A percentile compares a stretch with the other conserved stretches of the same genome.
These are phyloP conservation scores for Drosophila macrothrix DNA, from an alignment of 2,888 invertebrate species.

Conservation along the genomic window DNA sequence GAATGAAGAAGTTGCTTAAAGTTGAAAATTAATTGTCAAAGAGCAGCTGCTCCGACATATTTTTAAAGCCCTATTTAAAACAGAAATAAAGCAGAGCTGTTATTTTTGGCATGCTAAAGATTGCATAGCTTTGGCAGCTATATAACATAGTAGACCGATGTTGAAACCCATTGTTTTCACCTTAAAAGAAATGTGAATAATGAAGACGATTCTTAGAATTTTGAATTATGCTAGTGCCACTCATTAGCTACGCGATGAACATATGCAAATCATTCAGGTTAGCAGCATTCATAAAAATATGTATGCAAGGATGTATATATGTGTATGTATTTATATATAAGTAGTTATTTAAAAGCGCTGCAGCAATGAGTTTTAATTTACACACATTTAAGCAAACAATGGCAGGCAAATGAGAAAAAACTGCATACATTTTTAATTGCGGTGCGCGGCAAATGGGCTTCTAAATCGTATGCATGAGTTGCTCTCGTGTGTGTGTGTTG, in stretches of 20 bases:
- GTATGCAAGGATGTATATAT: background rate
- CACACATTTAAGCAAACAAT: constrained; percentile 68
- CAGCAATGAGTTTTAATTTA: constrained; percentile 66
- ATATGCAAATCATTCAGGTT: background rate
- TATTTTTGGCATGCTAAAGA: too few species aligned
- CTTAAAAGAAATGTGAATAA: background rate
- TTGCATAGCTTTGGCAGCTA: background rate
- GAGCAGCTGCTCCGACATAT: background rate
- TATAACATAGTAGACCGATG: background rate
- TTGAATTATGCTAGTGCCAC: background rate
- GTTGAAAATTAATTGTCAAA: background rate
- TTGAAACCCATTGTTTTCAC: background rate
- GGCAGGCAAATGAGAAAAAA: constrained; percentile 13
- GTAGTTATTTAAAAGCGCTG: background rate
- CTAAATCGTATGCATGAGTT: constrained; percentile 46
- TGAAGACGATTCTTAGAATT: background rate
- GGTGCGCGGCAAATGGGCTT: constrained; percentile 9
- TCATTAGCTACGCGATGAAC: background rate
- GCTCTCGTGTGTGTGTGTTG: constrained; percentile 1
- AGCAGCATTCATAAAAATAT: background rate
- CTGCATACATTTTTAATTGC: constrained; percentile 59
- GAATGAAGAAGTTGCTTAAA: background rate
- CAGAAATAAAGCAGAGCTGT: background rate
- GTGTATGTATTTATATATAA: background rate
- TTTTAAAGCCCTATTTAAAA: background rate